A percentile compares a stretch with the other conserved stretches of the same genome.
phyloP scores from a whole-genome alignment of 2,888 invertebrate species.

The Diachrysia chrysitis region DNA sequence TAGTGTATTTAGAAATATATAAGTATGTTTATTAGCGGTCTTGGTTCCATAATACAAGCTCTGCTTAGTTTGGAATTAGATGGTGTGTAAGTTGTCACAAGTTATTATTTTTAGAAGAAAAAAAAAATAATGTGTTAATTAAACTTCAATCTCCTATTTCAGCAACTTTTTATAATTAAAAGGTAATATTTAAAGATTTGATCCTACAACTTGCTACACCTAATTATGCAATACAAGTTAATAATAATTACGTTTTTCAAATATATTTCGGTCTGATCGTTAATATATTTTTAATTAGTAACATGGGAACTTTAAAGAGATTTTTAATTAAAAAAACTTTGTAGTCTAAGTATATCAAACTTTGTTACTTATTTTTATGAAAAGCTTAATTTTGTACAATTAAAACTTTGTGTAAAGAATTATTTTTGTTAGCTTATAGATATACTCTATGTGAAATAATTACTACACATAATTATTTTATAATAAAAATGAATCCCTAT shows the following conservation, averaged over 20 bases:
- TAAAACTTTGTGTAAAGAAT: slow-evolving; percentile 34
- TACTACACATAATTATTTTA: no score
- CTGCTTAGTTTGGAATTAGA: no score
- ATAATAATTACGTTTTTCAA: neutral
- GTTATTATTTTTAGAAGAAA: no score
- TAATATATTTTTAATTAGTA: slow-evolving; percentile 40
- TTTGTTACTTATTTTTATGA: slow-evolving; percentile 40
- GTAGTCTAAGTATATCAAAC: slow-evolving; percentile 21
- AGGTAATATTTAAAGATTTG: neutral
- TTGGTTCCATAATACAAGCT: no score
- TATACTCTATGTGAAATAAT: no score
- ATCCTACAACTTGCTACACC: neutral
- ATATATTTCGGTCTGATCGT: slow-evolving; percentile 20
- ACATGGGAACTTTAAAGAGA: slow-evolving; percentile 34
- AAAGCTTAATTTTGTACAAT: slow-evolving; percentile 41
- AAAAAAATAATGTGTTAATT: no score
- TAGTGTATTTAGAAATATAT: no score
- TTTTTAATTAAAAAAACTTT: slow-evolving; percentile 47
- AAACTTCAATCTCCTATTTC: neutral
- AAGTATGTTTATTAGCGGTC: no score
- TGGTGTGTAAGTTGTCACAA: no score
- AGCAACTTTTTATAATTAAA: neutral
- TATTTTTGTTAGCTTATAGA: slow-evolving; percentile 21
- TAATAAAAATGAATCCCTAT: no score
- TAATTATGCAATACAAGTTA: neutral